These are phyloP conservation scores for Pediacus dermestoides DNA, from an alignment of 2,888 invertebrate species.

Conservation along the genomic window DNA sequence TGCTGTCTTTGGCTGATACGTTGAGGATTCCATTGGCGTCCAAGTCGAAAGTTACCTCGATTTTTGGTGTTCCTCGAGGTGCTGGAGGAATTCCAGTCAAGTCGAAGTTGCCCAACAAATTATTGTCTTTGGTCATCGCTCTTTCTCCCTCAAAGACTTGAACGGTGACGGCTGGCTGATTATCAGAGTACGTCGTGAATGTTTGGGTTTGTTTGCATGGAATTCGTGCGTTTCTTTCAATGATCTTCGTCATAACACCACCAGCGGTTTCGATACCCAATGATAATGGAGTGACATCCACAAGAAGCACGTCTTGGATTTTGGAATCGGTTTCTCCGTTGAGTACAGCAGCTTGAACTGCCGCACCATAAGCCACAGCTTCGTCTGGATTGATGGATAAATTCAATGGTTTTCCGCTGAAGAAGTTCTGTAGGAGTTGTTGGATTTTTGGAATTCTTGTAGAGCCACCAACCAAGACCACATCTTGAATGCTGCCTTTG, in stretches of 20 bases:
- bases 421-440: constrained; percentile 69
- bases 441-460: constrained; percentile 79
- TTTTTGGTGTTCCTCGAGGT: constrained; percentile 64
- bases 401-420: constrained; percentile 56
- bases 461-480: constrained; percentile 79
- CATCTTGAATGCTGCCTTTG: constrained; percentile 71
- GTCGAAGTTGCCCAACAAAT: constrained; percentile 63
- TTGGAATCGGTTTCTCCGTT: constrained; percentile 57
- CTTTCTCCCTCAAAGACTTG: constrained; percentile 68
- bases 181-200: constrained; percentile 67
- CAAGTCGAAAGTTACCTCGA: constrained; percentile 69
- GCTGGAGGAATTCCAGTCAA: constrained; percentile 69
- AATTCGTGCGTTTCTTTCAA: constrained; percentile 57
- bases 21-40: constrained; percentile 71
- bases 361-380: constrained; percentile 47
- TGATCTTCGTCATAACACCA: constrained; percentile 69
- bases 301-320: constrained; percentile 70
- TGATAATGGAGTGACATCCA: constrained; percentile 67
- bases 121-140: constrained; percentile 78
- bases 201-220: constrained; percentile 57
- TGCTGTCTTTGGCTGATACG: constrained; percentile 56
- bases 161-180: constrained; percentile 61
- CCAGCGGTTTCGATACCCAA: constrained; percentile 77
- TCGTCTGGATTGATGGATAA: constrained; percentile 47
- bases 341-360: constrained; percentile 44